Evolutionary conservation across 2,888 invertebrate species (phyloP).

Genomic region (Heliconius ethilla): DNA sequence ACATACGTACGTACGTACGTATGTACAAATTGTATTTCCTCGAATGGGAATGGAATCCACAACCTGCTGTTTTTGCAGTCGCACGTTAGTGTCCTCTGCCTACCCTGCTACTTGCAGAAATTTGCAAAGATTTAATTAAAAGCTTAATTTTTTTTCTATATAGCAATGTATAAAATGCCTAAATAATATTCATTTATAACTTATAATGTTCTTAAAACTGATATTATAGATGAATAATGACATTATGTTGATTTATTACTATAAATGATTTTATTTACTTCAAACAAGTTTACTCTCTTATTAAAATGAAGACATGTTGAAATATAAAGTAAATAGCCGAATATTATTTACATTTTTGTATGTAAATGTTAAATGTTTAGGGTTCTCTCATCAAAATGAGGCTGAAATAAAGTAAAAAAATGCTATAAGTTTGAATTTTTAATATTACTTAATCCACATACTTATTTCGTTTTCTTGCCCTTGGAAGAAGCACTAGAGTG

Average conservation of each 20-base stretch:
- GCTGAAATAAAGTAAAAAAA: no score
- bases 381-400: background rate
- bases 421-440: no score
- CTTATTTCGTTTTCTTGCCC: no score
- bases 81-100: no score
- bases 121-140: background rate
- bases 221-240: slow-evolving; percentile 4
- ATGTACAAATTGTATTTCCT: no score
- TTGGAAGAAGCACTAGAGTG: no score
- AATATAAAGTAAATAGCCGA: slow-evolving; percentile 1
- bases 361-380: background rate
- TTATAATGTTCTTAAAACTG: background rate
- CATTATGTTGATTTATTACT: slow-evolving; percentile 20
- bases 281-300: background rate
- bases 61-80: no score
- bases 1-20: no score
- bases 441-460: no score
- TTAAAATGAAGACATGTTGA: slow-evolving; percentile 21
- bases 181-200: background rate
- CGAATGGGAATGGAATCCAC: no score
- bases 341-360: slow-evolving; percentile 16
- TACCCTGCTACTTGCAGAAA: no score
- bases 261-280: slow-evolving; percentile 7
- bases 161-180: background rate
- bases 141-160: no score